phyloP scores from a whole-genome alignment of 35 echinoderm and acorn worm species.

The Apostichopus californicus region DNA sequence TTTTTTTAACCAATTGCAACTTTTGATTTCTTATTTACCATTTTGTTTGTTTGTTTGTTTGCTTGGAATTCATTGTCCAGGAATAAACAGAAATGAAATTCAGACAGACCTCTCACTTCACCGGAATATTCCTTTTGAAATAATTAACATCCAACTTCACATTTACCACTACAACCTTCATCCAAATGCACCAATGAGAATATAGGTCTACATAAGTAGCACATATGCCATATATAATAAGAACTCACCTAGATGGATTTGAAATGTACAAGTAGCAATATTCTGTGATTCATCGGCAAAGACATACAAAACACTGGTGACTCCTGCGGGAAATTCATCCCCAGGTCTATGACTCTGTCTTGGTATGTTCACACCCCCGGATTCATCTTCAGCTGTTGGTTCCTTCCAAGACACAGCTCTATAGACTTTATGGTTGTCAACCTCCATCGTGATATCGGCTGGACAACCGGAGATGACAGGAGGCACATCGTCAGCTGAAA shows the following conservation, averaged over 20 bases:
- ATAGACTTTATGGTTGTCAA: neutral
- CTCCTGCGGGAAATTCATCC: conserved; percentile 5
- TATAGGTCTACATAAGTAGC: no score
- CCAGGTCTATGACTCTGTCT: conserved; percentile 5
- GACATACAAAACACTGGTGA: conserved; percentile 11
- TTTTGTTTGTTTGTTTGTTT: no score
- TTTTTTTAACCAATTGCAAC: no score
- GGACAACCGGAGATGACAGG: neutral
- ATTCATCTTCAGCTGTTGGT: conserved; percentile 12
- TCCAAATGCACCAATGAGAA: no score
- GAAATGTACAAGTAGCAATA: neutral
- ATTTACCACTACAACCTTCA: no score
- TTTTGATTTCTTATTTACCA: no score
- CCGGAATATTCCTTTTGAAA: no score
- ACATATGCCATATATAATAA: no score
- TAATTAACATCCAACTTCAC: no score
- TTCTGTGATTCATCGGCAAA: conserved; percentile 25
- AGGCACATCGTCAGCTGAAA: neutral
- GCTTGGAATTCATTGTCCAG: no score
- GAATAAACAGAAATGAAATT: no score
- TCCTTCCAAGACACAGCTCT: neutral
- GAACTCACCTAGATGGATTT: conserved; percentile 1
- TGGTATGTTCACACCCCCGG: neutral
- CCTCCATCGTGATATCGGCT: neutral
- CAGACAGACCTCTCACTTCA: no score